These are phyloP conservation scores for Ectemnius cavifrons DNA, from an alignment of 2,888 invertebrate genomes.

Conservation along the genomic window DNA sequence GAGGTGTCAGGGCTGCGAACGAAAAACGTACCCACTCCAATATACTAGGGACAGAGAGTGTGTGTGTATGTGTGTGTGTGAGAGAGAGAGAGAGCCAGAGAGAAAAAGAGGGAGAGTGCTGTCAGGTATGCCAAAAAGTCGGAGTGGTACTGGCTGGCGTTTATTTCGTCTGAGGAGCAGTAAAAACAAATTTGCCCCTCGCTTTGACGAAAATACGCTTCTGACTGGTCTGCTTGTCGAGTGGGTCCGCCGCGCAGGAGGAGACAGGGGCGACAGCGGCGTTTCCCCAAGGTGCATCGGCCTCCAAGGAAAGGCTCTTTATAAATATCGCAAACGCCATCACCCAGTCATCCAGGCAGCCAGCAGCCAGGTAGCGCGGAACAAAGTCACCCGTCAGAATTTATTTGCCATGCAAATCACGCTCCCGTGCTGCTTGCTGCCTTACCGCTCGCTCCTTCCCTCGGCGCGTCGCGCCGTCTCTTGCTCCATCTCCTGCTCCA, in stretches of 20 bases:
- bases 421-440: background rate
- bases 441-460: no score
- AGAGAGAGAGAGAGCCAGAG: no score
- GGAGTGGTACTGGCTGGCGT: constrained; percentile 13
- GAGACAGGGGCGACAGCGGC: background rate
- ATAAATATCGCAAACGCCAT: background rate
- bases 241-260: background rate
- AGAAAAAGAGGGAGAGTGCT: no score
- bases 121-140: no score
- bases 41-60: constrained; percentile 35
- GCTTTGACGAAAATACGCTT: background rate
- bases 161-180: constrained; percentile 37
- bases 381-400: constrained; percentile 11
- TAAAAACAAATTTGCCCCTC: constrained; percentile 38
- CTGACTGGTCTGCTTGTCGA: constrained; percentile 29
- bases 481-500: no score
- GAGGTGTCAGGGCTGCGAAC: constrained; percentile 43
- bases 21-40: constrained; percentile 42
- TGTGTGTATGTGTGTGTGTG: no score
- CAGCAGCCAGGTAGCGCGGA: constrained; percentile 1
- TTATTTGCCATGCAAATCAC: constrained; percentile 18
- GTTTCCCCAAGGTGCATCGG: background rate
- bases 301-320: background rate
- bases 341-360: background rate
- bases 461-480: no score